Evolutionary conservation across 2,113 vertebrate genomes (phyloP).

Genomic region (human): DNA sequence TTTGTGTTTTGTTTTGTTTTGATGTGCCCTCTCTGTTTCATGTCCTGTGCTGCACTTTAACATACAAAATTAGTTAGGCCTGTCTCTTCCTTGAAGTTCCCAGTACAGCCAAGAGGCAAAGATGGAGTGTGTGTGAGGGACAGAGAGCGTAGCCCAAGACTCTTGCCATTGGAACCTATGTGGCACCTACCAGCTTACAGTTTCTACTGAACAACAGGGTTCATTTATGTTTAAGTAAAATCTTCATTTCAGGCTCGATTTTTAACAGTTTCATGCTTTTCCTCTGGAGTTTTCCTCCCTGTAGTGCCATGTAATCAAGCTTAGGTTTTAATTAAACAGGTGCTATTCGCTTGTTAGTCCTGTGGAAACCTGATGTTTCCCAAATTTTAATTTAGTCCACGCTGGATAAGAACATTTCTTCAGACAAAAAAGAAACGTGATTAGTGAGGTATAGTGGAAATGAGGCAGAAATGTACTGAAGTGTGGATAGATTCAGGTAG

Average conservation of each 20-base stretch:
- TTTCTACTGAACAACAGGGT: rapidly evolving
- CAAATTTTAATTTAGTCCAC: background rate
- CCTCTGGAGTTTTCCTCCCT: background rate
- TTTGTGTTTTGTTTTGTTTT: background rate
- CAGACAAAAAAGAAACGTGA: background rate
- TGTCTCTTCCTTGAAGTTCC: background rate
- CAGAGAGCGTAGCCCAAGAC: rapidly evolving
- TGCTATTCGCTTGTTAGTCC: constrained; percentile 9
- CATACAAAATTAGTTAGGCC: no score
- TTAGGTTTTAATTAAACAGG: constrained; percentile 48
- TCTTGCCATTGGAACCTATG: rapidly evolving
- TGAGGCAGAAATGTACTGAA: no score
- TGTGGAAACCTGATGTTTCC: constrained; percentile 15
- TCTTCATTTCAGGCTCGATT: background rate
- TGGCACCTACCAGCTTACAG: rapidly evolving
- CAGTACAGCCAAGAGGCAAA: no score
- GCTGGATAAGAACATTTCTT: background rate
- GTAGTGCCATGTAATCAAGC: background rate
- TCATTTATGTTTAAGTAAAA: background rate
- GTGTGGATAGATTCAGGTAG: rapidly evolving
- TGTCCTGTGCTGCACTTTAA: rapidly evolving
- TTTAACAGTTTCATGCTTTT: background rate
- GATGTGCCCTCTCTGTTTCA: background rate
- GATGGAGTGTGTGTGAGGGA: rapidly evolving
- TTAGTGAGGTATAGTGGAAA: background rate